Base-by-base conservation (phyloP, 2,113 vertebrate species). In the Oncorhynchus masou region DNA sequence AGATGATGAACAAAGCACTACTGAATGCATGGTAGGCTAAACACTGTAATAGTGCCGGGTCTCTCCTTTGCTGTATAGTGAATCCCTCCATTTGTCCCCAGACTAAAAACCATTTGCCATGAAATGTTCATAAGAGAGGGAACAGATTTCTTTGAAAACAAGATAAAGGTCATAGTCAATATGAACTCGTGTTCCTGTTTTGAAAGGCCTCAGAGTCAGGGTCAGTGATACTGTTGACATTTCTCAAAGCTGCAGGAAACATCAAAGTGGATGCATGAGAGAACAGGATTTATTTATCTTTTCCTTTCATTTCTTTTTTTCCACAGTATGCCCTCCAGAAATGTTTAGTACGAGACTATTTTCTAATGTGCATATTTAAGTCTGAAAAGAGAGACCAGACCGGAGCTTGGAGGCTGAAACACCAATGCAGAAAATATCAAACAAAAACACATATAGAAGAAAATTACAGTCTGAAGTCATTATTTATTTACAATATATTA, bases 401-500 rank as follows among this genome's bases (percentile, higher is more conserved):
- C 20, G 13, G 68, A 49, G 22, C 45, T 20, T 39, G 29, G n/a
- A 25, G 34, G 45, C 39, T 68, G 27, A 7, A 20, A 71, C 29
- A 31, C 62, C 39, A 66, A 51, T 25, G 19, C 19, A 71, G 15
- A 64, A 27, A 39, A 66, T 70, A 92, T 92, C 93, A 92, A 34
- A 68, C 31, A 39, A 64, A 29, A 39, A 86, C 68, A 80, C 45
- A 59, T 27, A 51, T 9, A 45, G 39, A 45, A 9, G 39, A 45
- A 45, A 45, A 45, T 45, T 45, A 45, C 9, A 11, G 39, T 45
- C 39, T 45, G 39, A 9, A 45, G 83, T 88, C 89, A 86, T 86
- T 57, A 83, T 93, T 93, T 94, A 94, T 94, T 93, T 93, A 94
- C 92, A 94, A 92, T 92, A 93, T 91, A 92, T 92, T 93, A 93